Evolutionary conservation across 2,888 invertebrate species (phyloP).

Genomic region (Microdon myrmicae): DNA sequence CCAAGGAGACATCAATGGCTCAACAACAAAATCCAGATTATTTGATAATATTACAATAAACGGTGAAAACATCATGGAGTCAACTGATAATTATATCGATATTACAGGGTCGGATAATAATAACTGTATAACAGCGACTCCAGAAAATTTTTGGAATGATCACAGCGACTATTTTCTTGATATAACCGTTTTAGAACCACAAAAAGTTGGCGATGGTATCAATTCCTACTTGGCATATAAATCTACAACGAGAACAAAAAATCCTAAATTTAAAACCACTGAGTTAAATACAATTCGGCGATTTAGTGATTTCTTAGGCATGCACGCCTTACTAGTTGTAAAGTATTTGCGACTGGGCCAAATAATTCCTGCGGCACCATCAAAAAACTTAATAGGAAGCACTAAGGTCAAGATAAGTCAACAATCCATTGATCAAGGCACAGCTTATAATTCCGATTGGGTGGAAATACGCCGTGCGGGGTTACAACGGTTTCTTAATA

Average conservation of each 20-base stretch:
- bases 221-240: slow-evolving; percentile 93
- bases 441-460: slow-evolving; percentile 75
- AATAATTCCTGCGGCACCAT: slow-evolving; percentile 97
- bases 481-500: slow-evolving; percentile 89
- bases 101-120: no score
- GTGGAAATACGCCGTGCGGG: slow-evolving; percentile 90
- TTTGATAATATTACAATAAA: no score
- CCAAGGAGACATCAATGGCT: no score
- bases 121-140: no score
- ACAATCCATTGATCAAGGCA: slow-evolving; percentile 72
- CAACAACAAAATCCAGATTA: no score
- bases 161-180: slow-evolving; percentile 79
- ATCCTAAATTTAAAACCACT: slow-evolving; percentile 83
- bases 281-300: slow-evolving; percentile 88
- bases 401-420: slow-evolving; percentile 95
- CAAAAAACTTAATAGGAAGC: slow-evolving; percentile 95
- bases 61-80: no score
- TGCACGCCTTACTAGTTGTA: slow-evolving; percentile 93
- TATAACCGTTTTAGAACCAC: slow-evolving; percentile 88
- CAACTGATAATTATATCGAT: no score
- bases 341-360: slow-evolving; percentile 92
- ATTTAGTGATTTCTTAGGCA: slow-evolving; percentile 97
- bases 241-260: slow-evolving; percentile 89
- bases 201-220: slow-evolving; percentile 98
- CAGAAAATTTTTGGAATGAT: no score